Conservation (phyloP, 2,888 invertebrate species). For the Dicycla oo region DNA sequence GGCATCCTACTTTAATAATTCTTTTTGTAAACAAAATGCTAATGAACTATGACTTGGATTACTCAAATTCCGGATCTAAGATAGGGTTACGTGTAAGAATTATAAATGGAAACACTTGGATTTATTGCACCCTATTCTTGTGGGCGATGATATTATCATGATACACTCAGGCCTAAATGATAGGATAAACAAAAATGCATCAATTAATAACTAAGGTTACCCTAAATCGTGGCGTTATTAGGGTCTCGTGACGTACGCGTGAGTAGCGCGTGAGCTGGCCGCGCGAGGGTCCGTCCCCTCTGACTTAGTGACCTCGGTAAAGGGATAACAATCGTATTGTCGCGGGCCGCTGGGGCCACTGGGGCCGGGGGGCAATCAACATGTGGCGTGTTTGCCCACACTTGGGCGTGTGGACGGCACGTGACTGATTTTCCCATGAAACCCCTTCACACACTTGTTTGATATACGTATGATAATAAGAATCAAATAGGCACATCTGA, state of each 20-base stretch:
- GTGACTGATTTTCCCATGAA: conserved; percentile 81
- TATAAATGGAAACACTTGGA: conserved; percentile 49
- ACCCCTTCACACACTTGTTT: conserved; percentile 70
- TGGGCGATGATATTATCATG: conserved; percentile 15
- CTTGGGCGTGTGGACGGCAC: conserved; percentile 84
- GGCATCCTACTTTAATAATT: conserved; percentile 84
- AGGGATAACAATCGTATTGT: conserved; percentile 85
- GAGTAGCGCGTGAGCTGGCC: conserved; percentile 70
- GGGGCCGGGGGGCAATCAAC: conserved; percentile 76
- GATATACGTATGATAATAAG: conserved; percentile 59
- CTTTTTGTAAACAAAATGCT: conserved; percentile 86
- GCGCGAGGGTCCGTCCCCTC: conserved; percentile 71
- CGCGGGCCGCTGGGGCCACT: conserved; percentile 70
- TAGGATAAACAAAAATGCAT: conserved; percentile 27
- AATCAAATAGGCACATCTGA: conserved; percentile 51
- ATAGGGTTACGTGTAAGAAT: conserved; percentile 68
- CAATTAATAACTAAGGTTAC: conserved; percentile 46
- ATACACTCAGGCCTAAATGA: conserved; percentile 9
- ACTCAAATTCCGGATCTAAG: conserved; percentile 72
- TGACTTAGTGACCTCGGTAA: conserved; percentile 84
- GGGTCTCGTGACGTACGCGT: conserved; percentile 77
- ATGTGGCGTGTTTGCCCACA: conserved; percentile 80
- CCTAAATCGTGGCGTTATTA: conserved; percentile 64
- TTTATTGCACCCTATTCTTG: conserved; percentile 29
- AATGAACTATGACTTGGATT: conserved; percentile 79